Base-by-base conservation (phyloP, 1,140 invertebrate genomes). In the Heliothis virescens region DNA sequence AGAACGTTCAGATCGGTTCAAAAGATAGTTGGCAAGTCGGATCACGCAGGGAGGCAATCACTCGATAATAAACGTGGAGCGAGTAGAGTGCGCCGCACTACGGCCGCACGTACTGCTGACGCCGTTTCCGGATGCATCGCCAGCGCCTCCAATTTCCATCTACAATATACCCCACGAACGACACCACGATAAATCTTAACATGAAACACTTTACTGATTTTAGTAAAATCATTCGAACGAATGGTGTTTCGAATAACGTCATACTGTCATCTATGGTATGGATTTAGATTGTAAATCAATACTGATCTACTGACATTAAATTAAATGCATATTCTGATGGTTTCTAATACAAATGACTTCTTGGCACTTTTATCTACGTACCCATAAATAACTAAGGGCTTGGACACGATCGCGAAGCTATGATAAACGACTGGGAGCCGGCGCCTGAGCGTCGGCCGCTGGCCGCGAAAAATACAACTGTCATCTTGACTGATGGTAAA, bases 401-500 rank as follows among this genome's bases (percentile, higher is more conserved):
- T 89, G 89, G 90, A 89, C 90, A 86, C 77, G 84, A 86, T 85
- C 83, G 86, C 85, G 81, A 85, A 90, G 88, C 85, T 88, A 93
- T 94, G 92, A 94, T 93, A 94, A 94, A 94, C 90, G 92, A 93
- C 79, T 83, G 74, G 65, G 83, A 91, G 89, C 75, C 85, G 92
- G 92, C 93, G 93, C 91, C 92, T 87, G 83, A 84, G 82, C 89
- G 93, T 90, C 93, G 89, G 88, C 88, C 89, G 89, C 85, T 92
- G 91, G 89, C 86, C 92, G 88, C 92, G 92, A 94, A 94, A 94
- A 94, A 94, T 92, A 93, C 90, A 88, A 92, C 90, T 94, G 92
- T 94, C 92, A 93, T 94, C 89, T 94, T 94, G 92, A 94, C 85
- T 93, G 91, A 94, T 94, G 91, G 88, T 89, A 89, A 92, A 94